phyloP scores from a whole-genome alignment of 1,140 invertebrate species.

The Phthorimaea operculella region DNA sequence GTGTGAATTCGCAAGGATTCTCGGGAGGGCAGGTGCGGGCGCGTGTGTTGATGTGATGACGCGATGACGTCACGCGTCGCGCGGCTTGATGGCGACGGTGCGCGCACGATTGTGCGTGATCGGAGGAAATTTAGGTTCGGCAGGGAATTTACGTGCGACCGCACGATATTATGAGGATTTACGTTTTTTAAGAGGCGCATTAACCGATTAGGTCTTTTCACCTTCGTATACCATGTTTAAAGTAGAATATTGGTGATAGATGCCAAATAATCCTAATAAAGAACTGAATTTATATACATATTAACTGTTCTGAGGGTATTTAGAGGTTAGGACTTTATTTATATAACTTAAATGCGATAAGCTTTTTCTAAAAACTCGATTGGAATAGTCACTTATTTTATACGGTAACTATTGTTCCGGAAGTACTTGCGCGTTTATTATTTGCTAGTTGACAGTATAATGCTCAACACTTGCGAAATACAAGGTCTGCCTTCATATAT shows the following conservation, averaged over 20 bases:
- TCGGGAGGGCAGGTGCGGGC: too few relatives aligned
- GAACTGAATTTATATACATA: constrained; percentile 70
- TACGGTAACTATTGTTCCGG: constrained; percentile 12
- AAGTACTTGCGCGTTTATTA: not conserved
- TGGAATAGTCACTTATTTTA: constrained; percentile 19
- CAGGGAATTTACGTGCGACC: constrained; percentile 49
- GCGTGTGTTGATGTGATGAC: too few relatives aligned
- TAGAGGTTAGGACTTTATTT: constrained; percentile 60
- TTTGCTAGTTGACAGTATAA: constrained; percentile 6
- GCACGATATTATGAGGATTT: constrained; percentile 40
- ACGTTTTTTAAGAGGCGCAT: constrained; percentile 49
- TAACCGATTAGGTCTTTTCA: constrained; percentile 56
- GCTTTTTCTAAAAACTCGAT: constrained; percentile 26
- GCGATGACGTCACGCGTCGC: too few relatives aligned
- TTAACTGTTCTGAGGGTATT: constrained; percentile 68
- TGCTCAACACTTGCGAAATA: constrained; percentile 21
- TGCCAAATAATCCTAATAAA: constrained; percentile 69
- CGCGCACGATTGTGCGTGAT: constrained; percentile 30
- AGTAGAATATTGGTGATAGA: constrained; percentile 62
- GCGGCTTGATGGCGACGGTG: too few relatives aligned
- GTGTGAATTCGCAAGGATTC: too few relatives aligned
- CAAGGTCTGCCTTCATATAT: constrained; percentile 8
- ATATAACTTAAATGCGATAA: constrained; percentile 46
- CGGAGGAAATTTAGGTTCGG: constrained; percentile 62
- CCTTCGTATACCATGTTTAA: constrained; percentile 60